These are phyloP conservation scores for Coreoperca whiteheadi DNA, from an alignment of 2,113 vertebrate species.

Conservation along the genomic window DNA sequence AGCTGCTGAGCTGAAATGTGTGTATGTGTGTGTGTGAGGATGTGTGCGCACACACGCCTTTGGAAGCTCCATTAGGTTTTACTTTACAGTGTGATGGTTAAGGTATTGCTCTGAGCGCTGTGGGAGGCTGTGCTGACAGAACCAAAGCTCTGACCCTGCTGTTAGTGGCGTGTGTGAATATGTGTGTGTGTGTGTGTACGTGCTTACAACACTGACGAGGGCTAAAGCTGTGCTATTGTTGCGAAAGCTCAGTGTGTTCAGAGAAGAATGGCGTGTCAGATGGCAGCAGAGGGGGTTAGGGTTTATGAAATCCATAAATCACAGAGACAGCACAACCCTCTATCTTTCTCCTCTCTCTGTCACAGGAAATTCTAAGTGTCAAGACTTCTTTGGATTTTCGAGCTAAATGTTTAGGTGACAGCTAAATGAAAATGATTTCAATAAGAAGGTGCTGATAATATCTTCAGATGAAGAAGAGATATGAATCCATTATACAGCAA, in stretches of 20 bases:
- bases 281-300: slow-evolving; percentile 71
- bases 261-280: slow-evolving; percentile 75
- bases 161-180: slow-evolving; percentile 16
- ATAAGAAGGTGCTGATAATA: slow-evolving; percentile 72
- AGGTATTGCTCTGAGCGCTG: slow-evolving; percentile 68
- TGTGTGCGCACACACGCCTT: background rate
- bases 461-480: slow-evolving; percentile 65
- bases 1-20: slow-evolving; percentile 23
- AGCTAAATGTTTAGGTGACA: slow-evolving; percentile 75
- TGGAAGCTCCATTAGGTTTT: slow-evolving; percentile 59
- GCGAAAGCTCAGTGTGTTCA: slow-evolving; percentile 62
- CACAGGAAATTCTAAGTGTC: slow-evolving; percentile 77
- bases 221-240: slow-evolving; percentile 71
- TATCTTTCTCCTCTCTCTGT: slow-evolving; percentile 65
- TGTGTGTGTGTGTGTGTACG: slow-evolving; percentile 12
- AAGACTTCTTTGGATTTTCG: slow-evolving; percentile 65
- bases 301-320: slow-evolving; percentile 86
- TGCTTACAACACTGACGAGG: slow-evolving; percentile 51
- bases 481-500: slow-evolving; percentile 70
- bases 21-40: slow-evolving; percentile 19
- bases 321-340: slow-evolving; percentile 76
- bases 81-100: slow-evolving; percentile 63
- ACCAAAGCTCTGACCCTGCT: slow-evolving; percentile 68
- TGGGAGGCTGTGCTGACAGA: slow-evolving; percentile 69
- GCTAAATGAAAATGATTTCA: slow-evolving; percentile 79